Percentiles rank a stretch among this genome's conserved stretches.
phyloP scores from a whole-genome alignment of 2,888 invertebrate genomes.

The Noctua pronuba region DNA sequence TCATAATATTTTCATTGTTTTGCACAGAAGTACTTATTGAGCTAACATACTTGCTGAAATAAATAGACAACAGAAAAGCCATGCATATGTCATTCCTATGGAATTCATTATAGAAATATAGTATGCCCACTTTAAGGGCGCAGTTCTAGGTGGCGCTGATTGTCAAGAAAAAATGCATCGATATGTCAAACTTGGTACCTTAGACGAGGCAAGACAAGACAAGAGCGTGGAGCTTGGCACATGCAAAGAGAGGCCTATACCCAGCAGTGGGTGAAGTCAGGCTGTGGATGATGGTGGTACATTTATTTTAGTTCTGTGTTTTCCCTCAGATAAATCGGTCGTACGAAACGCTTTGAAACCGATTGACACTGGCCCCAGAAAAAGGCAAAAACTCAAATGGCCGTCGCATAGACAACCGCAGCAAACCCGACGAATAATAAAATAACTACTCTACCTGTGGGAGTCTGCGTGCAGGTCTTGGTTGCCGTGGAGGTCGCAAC shows the following conservation, averaged over 20 bases:
- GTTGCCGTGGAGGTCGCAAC: conserved; percentile 82
- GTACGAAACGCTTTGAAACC: not conserved
- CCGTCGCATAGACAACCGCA: not conserved
- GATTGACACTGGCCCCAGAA: not conserved
- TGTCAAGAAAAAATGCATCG: not conserved
- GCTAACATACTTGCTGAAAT: not conserved
- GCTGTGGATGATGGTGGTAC: no score
- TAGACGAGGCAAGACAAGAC: no score
- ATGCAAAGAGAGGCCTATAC: no score
- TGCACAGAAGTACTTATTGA: not conserved
- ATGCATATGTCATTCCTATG: not conserved
- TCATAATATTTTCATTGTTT: not conserved
- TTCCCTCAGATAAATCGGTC: not conserved
- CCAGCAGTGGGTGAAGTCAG: no score
- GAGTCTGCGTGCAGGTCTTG: conserved; percentile 85
- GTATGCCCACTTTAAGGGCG: not conserved
- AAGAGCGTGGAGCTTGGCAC: no score
- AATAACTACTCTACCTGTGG: conserved; percentile 88
- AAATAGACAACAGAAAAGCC: not conserved
- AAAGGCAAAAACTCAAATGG: not conserved
- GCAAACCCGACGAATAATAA: not conserved
- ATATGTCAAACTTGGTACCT: not conserved
- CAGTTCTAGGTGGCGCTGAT: not conserved
- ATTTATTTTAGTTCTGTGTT: not conserved
- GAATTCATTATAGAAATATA: not conserved